Percentiles rank a stretch among this genome's conserved stretches.
Conservation (phyloP, 1,140 invertebrate species). For the Spodoptera frugiperda region DNA sequence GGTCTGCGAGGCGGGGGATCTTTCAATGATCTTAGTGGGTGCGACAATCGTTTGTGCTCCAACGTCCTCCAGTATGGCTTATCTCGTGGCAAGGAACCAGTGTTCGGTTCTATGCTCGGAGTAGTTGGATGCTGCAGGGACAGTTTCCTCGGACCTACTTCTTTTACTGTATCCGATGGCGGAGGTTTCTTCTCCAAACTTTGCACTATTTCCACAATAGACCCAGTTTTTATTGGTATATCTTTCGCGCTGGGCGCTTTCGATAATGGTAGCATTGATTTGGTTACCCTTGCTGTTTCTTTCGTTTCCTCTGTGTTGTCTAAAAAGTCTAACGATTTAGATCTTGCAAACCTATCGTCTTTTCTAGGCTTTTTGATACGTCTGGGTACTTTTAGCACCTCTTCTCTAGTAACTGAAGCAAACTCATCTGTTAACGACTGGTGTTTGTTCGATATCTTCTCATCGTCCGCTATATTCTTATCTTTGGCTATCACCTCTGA, state of each 20-base stretch:
- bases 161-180: conserved; percentile 44
- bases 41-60: conserved; percentile 80
- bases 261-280: conserved; percentile 75
- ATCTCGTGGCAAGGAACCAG: conserved; percentile 66
- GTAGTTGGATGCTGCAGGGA: conserved; percentile 66
- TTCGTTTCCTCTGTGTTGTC: conserved; percentile 47
- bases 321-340: conserved; percentile 21
- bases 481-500: conserved; percentile 47
- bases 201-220: conserved; percentile 64
- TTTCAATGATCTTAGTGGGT: conserved; percentile 78
- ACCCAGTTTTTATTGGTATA: conserved; percentile 54
- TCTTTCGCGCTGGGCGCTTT: conserved; percentile 75
- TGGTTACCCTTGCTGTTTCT: conserved; percentile 67
- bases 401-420: conserved; percentile 65
- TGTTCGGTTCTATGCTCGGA: conserved; percentile 60
- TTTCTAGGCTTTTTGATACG: conserved; percentile 72
- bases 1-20: conserved; percentile 67
- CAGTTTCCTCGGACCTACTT: conserved; percentile 62
- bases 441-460: conserved; percentile 70
- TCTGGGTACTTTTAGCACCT: conserved; percentile 75
- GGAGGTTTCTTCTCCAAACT: conserved; percentile 63
- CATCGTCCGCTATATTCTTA: conserved; percentile 76
- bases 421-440: conserved; percentile 62
- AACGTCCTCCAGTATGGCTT: conserved; percentile 79
- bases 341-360: conserved; percentile 42